Evolutionary conservation across 2,888 invertebrate species (phyloP).

Genomic region (Scaptodrosophila latifasciaeformis): DNA sequence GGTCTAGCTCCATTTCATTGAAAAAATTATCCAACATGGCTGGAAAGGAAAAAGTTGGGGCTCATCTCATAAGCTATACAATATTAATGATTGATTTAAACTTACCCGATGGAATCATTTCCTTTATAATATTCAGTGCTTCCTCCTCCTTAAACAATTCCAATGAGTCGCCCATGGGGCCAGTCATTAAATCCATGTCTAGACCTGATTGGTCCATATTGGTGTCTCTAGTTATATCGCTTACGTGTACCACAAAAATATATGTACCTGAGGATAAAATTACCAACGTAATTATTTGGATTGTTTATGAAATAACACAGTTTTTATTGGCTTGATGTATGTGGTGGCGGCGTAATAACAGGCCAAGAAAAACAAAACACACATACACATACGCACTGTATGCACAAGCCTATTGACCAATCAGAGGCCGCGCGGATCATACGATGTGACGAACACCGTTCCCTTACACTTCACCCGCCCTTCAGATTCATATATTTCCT

Average conservation of each 20-base stretch:
- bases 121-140: conserved; percentile 71
- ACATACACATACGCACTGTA: not conserved
- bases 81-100: not conserved
- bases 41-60: too few species aligned
- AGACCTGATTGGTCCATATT: conserved; percentile 59
- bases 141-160: conserved; percentile 73
- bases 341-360: conserved; percentile 1
- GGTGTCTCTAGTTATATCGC: conserved; percentile 6
- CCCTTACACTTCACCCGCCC: too few species aligned
- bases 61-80: conserved; percentile 42
- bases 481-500: too few species aligned
- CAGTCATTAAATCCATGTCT: conserved; percentile 65
- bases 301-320: conserved; percentile 48
- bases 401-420: conserved; percentile 55
- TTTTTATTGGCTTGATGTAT: conserved; percentile 10
- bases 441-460: conserved; percentile 72
- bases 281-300: conserved; percentile 35
- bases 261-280: conserved; percentile 5
- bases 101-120: conserved; percentile 70
- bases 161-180: conserved; percentile 59
- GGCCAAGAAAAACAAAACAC: too few species aligned
- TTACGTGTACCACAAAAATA: conserved; percentile 20
- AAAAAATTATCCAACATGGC: conserved; percentile 71
- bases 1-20: conserved; percentile 69
- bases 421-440: conserved; percentile 71